phyloP scores from a whole-genome alignment of 2,113 vertebrate species.

The Strix uralensis region DNA sequence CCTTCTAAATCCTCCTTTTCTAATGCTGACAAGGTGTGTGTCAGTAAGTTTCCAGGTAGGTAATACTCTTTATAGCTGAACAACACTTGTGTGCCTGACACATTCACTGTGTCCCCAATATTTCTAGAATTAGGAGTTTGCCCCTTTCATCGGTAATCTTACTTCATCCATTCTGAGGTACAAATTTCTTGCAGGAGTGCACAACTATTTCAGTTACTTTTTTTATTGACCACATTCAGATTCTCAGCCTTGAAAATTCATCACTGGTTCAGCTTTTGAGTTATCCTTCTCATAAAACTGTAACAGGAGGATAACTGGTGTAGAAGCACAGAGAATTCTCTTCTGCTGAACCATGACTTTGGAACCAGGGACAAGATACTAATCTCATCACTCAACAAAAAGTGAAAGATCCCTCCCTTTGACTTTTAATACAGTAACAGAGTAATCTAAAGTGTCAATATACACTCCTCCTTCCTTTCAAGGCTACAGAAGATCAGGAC shows the following conservation, averaged over 20 bases:
- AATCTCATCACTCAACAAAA: not conserved
- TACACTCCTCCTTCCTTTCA: not conserved
- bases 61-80: not conserved
- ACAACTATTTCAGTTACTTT: not conserved
- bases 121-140: not conserved
- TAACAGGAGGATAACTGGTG: not conserved
- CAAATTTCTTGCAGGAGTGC: not conserved
- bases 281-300: not conserved
- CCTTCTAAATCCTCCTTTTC: not conserved
- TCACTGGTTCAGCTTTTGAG: not conserved
- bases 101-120: not conserved
- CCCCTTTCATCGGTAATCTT: not conserved
- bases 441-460: constrained; percentile 33
- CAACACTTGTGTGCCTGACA: not conserved
- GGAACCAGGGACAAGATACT: not conserved
- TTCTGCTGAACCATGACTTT: not conserved
- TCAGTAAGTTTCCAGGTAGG: not conserved
- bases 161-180: not conserved
- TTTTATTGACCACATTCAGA: not conserved
- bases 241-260: not conserved
- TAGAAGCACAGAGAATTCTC: not conserved
- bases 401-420: not conserved
- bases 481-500: not conserved
- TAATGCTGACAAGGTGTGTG: not conserved
- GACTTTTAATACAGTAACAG: not conserved